These are phyloP conservation scores for Asteroscopus sphinx DNA, from an alignment of 2,888 invertebrate species.

Conservation along the genomic window DNA sequence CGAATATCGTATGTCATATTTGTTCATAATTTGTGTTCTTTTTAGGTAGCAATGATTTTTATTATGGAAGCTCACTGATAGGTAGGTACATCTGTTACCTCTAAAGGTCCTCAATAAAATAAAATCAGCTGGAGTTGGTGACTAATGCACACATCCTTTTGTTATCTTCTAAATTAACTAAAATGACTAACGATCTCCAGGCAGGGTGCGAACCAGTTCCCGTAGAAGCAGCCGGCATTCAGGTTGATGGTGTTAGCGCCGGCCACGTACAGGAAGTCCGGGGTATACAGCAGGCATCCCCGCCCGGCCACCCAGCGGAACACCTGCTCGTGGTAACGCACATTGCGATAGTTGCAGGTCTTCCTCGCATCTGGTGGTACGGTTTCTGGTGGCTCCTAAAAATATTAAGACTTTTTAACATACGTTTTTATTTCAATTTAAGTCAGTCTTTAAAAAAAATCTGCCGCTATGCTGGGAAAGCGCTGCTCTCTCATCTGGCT, in stretches of 20 bases:
- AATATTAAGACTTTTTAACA: constrained; percentile 8
- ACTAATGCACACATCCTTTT: too few relatives aligned
- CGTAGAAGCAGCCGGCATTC: constrained; percentile 76
- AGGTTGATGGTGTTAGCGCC: constrained; percentile 77
- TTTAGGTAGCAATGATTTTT: too few relatives aligned
- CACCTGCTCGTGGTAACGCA: constrained; percentile 79
- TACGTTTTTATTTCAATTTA: too few relatives aligned
- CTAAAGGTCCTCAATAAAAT: too few relatives aligned
- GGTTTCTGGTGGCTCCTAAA: constrained; percentile 75
- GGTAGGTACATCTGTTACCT: too few relatives aligned
- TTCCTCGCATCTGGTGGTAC: constrained; percentile 69
- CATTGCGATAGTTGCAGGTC: constrained; percentile 81
- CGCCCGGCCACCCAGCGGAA: constrained; percentile 84
- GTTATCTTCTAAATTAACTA: background rate
- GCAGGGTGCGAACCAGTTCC: constrained; percentile 78
- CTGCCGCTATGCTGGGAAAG: too few relatives aligned
- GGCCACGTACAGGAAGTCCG: constrained; percentile 76
- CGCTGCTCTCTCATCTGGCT: too few relatives aligned
- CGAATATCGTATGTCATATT: too few relatives aligned
- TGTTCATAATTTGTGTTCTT: too few relatives aligned
- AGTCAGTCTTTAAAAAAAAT: too few relatives aligned
- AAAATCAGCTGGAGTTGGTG: too few relatives aligned
- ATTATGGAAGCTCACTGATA: too few relatives aligned
- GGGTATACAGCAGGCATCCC: constrained; percentile 82
- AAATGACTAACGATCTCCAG: constrained; percentile 79